Evolutionary conservation across 1,140 invertebrate species (phyloP), one percentile per base, ranked within the genome.

Genomic region (Cotesia typhae): DNA sequence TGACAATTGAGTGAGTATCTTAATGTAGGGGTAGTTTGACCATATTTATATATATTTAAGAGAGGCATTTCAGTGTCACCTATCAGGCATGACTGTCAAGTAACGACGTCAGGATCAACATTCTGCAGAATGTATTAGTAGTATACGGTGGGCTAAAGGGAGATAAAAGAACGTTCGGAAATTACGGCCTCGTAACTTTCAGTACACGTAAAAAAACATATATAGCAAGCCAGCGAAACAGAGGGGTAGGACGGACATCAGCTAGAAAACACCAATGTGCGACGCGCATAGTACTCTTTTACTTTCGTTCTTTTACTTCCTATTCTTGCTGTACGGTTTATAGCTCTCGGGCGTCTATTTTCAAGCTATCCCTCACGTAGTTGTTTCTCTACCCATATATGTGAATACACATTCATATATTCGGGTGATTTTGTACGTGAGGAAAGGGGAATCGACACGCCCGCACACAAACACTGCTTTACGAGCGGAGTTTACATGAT

Each of bases 131-230:
- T 14, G 68, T 37, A 51, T 20, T 38, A 38, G 71, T 52, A 37
- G 64, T 74, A 70, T 77, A 75, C 41, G 41, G 10, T 47, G 41
- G 57, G 57, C 9, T 59, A 20, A 28, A 72, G 75, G 71, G 69
- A 69, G 76, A 74, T 76, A 78, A 79, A 80, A 76, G 74, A 72
- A 76, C 74, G 74, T 74, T 72, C 71, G 53, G 75, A 79, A 81
- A 82, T 82, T 82, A 82, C 79, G 79, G 74, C 77, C 75, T 82
- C 81, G 79, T 82, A 81, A 82, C 80, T 82, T 78, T 75, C 76
- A 73, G 78, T 82, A 81, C 80, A 77, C 76, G 80, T 74, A 77
- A 82, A 77, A 82, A 76, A 82, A 79, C 80, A 78, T 81, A 80
- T 82, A 47, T 47, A 47, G 41, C 6, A 80, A 80, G 80, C 80